Conservation (phyloP, 2,888 invertebrate species). For the Agriopis aurantiaria region DNA sequence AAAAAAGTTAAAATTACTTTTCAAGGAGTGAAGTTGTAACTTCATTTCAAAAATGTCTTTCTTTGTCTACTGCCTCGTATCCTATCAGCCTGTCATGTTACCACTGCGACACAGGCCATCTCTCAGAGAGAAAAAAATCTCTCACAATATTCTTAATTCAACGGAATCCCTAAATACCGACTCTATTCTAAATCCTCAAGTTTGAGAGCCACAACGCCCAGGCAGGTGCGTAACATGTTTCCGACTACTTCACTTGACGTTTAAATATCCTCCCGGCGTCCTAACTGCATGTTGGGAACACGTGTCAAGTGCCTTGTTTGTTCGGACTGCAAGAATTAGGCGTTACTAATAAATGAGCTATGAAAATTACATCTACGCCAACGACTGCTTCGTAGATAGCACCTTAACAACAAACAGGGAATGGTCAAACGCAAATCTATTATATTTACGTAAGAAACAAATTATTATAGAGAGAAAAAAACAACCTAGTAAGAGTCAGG, state of each 20-base stretch:
- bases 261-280: slow-evolving; percentile 39
- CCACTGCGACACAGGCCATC: too few relatives aligned
- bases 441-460: too few relatives aligned
- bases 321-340: slow-evolving; percentile 21
- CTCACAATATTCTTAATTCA: background rate
- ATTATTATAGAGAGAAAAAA: too few relatives aligned
- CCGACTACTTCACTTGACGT: slow-evolving; percentile 59
- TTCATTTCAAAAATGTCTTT: too few relatives aligned
- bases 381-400: background rate
- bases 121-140: too few relatives aligned
- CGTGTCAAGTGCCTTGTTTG: slow-evolving; percentile 29
- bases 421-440: too few relatives aligned
- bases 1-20: too few relatives aligned
- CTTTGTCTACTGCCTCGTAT: too few relatives aligned
- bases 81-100: too few relatives aligned
- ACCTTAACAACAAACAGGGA: background rate
- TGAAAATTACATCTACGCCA: background rate
- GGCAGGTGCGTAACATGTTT: slow-evolving; percentile 73
- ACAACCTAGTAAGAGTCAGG: too few relatives aligned
- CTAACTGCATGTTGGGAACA: slow-evolving; percentile 38
- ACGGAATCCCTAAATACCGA: background rate
- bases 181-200: slow-evolving; percentile 26
- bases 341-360: slow-evolving; percentile 23
- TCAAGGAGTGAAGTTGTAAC: too few relatives aligned
- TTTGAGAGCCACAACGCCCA: slow-evolving; percentile 60